Evolutionary conservation across 2,888 invertebrate genomes (phyloP), one percentile per base, ranked within the genome.

Genomic region (Tetragonula carbonaria): DNA sequence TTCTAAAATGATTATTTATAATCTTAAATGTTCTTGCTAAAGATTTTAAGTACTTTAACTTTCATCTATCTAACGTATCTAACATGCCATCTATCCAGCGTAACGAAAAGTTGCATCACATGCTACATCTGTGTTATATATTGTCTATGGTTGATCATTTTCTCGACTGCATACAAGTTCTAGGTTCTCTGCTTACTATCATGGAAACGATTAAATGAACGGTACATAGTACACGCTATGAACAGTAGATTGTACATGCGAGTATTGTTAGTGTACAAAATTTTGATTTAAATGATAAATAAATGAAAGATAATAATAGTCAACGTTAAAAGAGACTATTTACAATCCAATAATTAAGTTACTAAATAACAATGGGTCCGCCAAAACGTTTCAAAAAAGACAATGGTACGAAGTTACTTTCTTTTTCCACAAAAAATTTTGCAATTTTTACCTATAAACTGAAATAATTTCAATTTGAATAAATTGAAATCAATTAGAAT

Each of bases 351-450:
- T 14, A 59, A 23, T 66, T 53, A 51, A 51, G 50, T 65, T 59
- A 2, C 51, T 0, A 28, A 23, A 55, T 18, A 55, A 82, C 66
- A 87, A 96, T 96, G 96, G 95, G 95, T 23, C 95, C 95, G 13
- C 95, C 95, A 16, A 96, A 95, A 88, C 95, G 95, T 68, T 93
- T 94, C 53, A 94, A 93, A 82, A 95, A 94, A 85, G 95, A 95
- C 57, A 91, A 92, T 74, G 93, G 94, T 94, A 90, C 51, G 59
- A 90, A 90, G 13, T 13, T 59, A 62, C 1, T 50, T 38, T n/a
- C 18, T 28, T 18, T 65, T 38, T 13, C 0, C 4, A 18, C 6
- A 66, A 62, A 59, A 66, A 45, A 13, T 28, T 28, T 16, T n/a
- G 6, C 14, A 21, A 51, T 23, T 66, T 59, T 67, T 28, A 33